Evolutionary conservation across 2,888 invertebrate species (phyloP).

Genomic region (Axea sp.): DNA sequence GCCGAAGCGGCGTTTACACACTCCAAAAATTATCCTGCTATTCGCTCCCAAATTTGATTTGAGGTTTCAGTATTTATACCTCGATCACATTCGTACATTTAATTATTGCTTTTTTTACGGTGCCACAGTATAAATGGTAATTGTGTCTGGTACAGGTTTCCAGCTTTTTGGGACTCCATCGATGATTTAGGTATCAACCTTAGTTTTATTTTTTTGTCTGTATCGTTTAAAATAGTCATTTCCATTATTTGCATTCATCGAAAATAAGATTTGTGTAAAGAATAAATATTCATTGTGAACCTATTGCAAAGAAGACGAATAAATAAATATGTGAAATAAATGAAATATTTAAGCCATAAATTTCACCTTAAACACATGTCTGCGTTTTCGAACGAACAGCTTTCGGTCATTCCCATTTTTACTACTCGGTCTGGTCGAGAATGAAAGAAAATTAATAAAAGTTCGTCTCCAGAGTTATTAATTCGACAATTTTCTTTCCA

Average conservation of each 20-base stretch:
- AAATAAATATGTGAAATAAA: conserved; percentile 30
- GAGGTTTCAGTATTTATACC: conserved; percentile 33
- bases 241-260: conserved; percentile 27
- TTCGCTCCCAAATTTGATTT: conserved; percentile 48
- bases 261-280: conserved; percentile 27
- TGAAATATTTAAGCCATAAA: conserved; percentile 47
- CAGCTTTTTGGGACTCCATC: conserved; percentile 1
- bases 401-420: conserved; percentile 24
- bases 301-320: not conserved
- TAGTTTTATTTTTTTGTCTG: conserved; percentile 7
- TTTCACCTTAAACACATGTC: conserved; percentile 8
- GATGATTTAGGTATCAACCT: conserved; percentile 18
- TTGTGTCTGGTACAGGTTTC: conserved; percentile 6
- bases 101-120: conserved; percentile 18
- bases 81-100: conserved; percentile 26
- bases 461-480: no score
- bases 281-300: conserved; percentile 43
- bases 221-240: conserved; percentile 3
- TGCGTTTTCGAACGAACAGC: conserved; percentile 16
- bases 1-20: conserved; percentile 51
- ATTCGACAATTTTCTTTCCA: no score
- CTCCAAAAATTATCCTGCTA: conserved; percentile 47
- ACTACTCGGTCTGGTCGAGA: not conserved
- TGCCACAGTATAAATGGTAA: conserved; percentile 15
- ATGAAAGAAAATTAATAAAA: no score